Evolutionary conservation across 2,113 vertebrate species (phyloP), one percentile per base, ranked within the genome.

Genomic region (Crocuta crocuta): DNA sequence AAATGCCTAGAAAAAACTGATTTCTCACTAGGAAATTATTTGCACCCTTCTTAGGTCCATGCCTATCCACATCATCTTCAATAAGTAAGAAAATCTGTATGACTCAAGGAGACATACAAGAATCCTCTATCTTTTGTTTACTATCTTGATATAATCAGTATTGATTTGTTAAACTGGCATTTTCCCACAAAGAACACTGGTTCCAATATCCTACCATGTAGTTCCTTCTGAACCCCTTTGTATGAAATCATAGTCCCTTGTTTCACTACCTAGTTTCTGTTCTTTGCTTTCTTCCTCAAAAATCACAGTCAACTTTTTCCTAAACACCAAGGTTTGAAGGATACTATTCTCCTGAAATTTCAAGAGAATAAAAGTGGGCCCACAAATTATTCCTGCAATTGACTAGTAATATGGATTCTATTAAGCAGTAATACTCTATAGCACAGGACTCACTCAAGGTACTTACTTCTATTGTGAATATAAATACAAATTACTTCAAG

Each of bases 271-370:
- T 83, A 39, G 58, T 35, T 43, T 63, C 43, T 79, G 1, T 78
- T 81, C 21, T 79, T 31, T 71, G 5, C 23, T 88, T 74, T 84
- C 66, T 35, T 83, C 55, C 31, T 78, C 35, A 71, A 68, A 89
- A 61, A 68, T 28, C 53, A 78, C 28, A 35, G n/a, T 24, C 45
- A 73, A 63, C 2, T 35, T 92, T 94, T 78, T 28, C 43, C 43
- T 1, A 7, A 97, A 35, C 28, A 79, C 71, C 78, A 23, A 83
- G 31, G 87, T 94, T 33, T 88, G 68, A 79, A 50, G 63, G 95
- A 23, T 81, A 12, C 15, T 23, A 28, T 58, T 63, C 48, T 83
- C 39, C 63, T 92, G 61, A 84, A 95, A 95, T 71, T 80, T 93
- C 35, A 95, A 68, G 45, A 95, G 55, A 80, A 83, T 88, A 35